Evolutionary conservation across 2,797 vertebrate genomes (phyloP), one percentile per base, ranked within the genome.

Genomic region (Gymnothorax javanicus): DNA sequence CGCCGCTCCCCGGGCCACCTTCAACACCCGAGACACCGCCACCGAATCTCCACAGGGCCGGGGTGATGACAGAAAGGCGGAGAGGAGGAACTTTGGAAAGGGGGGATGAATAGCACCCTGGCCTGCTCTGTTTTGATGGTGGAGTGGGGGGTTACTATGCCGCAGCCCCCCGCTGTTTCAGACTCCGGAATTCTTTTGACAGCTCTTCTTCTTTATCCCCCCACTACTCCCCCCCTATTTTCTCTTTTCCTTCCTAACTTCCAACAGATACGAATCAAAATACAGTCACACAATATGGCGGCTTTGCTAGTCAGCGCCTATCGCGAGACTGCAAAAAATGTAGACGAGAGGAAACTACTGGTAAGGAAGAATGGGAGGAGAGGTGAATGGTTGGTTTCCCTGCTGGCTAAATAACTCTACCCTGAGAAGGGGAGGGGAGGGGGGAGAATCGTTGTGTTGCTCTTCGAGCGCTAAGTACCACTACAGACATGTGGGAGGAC

Each of bases 231-330:
- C 92, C 92, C 91, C 87, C 90, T 89, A 90, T 94, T 94, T 94
- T 94, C 92, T 93, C 92, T 87, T 89, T 88, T 93, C 94, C 92
- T 95, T 95, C 91, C 93, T 93, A 91, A 91, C 94, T 95, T 95
- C 93, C 93, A 94, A 91, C 94, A 95, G 92, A 96, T 95, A 96
- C 96, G 94, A 97, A 97, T 95, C 97, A 97, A 98, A 98, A 98
- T 97, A 98, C 95, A 95, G 96, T 92, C 96, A 95, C 94, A 95
- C 95, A 98, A 98, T 97, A 98, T 98, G 97, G 97, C 97, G 97
- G 97, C 96, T 89, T 94, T 91, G 89, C 90, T 90, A 88, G 91
- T 91, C 52, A 83, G 92, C 90, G 94, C 92, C 90, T 96, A 94
- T 96, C 97, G 97, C 97, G 97, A 98, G 97, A 98, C 43, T 86